phyloP scores from a whole-genome alignment of 2,113 vertebrate genomes.

The Myotis lucifugus region DNA sequence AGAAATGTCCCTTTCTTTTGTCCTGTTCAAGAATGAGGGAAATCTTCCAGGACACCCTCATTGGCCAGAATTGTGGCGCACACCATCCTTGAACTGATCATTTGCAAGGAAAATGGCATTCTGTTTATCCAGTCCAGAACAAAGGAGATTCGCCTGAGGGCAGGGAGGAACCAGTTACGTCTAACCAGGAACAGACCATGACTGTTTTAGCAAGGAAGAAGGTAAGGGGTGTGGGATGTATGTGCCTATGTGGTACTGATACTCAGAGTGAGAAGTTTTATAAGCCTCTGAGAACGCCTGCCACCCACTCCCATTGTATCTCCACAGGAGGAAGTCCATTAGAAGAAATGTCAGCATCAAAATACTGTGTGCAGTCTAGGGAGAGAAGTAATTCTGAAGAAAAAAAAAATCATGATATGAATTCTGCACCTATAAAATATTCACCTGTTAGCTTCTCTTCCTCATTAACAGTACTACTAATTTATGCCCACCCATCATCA shows the following conservation, averaged over 20 bases:
- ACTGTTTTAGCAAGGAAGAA: neutral
- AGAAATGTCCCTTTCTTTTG: neutral
- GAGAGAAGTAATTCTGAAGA: neutral
- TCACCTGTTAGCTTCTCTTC: neutral
- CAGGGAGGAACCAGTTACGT: no score
- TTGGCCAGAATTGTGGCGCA: neutral
- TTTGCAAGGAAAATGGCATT: neutral
- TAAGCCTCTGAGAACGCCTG: neutral
- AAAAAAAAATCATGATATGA: neutral
- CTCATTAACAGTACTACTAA: neutral
- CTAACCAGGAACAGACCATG: neutral
- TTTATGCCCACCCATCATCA: neutral
- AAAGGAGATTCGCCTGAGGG: neutral
- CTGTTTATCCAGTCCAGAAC: neutral
- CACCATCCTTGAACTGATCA: neutral
- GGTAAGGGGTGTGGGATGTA: neutral
- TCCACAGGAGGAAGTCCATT: neutral
- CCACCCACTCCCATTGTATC: neutral
- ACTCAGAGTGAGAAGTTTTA: neutral
- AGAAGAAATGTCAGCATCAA: neutral
- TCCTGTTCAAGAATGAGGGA: neutral
- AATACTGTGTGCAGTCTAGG: neutral
- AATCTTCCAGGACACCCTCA: neutral
- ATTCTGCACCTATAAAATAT: neutral
- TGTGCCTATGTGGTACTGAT: neutral